Percentiles rank a stretch among this genome's conserved stretches.
Evolutionary conservation across 2,797 vertebrate genomes (phyloP).

Genomic region (Loris lydekkerianus): DNA sequence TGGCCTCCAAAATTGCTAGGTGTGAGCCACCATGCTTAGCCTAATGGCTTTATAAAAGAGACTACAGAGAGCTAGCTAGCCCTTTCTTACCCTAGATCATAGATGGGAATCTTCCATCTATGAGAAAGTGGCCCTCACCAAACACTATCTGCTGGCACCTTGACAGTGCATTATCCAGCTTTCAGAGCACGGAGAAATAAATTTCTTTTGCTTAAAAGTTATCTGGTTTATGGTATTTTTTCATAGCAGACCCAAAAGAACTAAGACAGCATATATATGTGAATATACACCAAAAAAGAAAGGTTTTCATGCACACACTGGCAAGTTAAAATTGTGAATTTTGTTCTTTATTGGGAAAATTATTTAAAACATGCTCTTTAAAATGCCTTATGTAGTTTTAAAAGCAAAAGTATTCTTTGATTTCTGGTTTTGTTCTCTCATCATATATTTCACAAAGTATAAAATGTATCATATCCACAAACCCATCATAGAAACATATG

Average conservation of each 20-base stretch:
- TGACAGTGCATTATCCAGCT: background rate
- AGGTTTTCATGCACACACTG: background rate
- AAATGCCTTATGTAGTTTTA: background rate
- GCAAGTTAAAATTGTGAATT: background rate
- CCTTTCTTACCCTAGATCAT: background rate
- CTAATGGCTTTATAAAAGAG: background rate
- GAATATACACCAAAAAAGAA: background rate
- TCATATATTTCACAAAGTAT: conserved; percentile 7
- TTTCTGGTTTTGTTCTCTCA: background rate
- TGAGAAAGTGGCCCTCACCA: background rate
- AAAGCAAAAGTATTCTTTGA: background rate
- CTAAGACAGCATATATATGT: background rate
- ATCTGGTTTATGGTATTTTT: background rate
- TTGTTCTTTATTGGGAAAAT: background rate
- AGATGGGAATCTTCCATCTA: background rate
- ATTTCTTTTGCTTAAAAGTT: background rate
- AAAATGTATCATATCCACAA: conserved; percentile 23
- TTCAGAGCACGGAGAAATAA: background rate
- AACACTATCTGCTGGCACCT: background rate
- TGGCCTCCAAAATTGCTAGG: no score
- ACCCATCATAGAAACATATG: background rate
- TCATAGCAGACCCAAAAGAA: background rate
- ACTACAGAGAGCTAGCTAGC: background rate
- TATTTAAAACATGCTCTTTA: background rate
- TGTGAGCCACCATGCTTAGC: no score